These are phyloP conservation scores for Zeus faber DNA, from an alignment of 2,113 vertebrate species.

Conservation along the genomic window DNA sequence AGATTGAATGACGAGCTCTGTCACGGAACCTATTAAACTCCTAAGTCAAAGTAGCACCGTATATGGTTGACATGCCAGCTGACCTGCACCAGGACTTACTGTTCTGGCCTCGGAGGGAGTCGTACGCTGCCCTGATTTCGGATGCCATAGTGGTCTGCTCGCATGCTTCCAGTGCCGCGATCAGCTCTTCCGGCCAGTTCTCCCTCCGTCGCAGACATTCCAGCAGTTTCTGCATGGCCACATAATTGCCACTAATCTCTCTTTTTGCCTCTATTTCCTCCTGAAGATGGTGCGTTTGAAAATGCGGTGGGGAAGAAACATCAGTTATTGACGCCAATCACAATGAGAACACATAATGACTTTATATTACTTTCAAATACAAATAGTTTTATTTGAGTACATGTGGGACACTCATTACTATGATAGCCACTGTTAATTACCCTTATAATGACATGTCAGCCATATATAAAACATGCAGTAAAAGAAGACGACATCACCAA, in stretches of 20 bases:
- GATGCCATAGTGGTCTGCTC: conserved; percentile 36
- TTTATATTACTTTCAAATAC: no score
- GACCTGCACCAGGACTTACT: conserved; percentile 41
- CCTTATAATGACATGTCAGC: neutral
- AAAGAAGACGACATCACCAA: no score
- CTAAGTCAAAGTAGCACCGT: no score
- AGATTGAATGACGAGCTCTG: no score
- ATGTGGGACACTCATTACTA: neutral
- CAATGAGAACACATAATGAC: neutral
- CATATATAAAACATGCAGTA: neutral
- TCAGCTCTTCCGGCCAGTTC: conserved; percentile 73
- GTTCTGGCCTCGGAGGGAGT: conserved; percentile 35
- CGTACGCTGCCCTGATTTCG: conserved; percentile 54
- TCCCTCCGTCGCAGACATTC: conserved; percentile 67
- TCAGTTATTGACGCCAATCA: neutral
- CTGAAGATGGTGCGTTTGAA: conserved; percentile 38
- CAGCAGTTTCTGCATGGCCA: conserved; percentile 60
- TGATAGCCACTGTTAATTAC: neutral
- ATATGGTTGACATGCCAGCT: no score
- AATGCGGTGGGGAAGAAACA: neutral
- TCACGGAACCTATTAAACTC: no score
- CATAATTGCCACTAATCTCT: conserved; percentile 46
- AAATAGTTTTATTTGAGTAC: no score
- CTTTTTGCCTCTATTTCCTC: conserved; percentile 68
- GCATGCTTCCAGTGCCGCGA: conserved; percentile 51